phyloP scores from a whole-genome alignment of 64 coral and sea anemone genomes.

The Porites lutea region DNA sequence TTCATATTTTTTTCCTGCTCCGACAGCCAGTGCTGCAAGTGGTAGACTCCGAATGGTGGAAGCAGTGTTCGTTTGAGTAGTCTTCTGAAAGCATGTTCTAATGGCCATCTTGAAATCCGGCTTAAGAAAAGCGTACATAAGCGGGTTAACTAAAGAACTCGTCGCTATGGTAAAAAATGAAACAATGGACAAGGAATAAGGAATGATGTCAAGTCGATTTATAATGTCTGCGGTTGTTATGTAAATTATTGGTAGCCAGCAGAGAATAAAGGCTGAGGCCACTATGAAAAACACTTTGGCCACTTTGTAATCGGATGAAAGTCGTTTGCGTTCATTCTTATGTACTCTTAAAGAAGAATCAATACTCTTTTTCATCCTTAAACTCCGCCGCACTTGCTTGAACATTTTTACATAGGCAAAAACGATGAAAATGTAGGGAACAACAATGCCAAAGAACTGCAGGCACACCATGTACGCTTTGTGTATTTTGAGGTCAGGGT shows the following conservation, averaged over 20 bases:
- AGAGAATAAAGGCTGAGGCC: constrained; percentile 49
- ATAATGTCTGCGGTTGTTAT: constrained; percentile 72
- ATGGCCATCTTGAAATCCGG: constrained; percentile 69
- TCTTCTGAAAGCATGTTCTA: not conserved
- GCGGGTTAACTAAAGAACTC: constrained; percentile 68
- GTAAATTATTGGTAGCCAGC: constrained; percentile 71
- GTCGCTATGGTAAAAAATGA: constrained; percentile 63
- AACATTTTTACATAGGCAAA: constrained; percentile 65
- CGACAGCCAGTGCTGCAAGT: not conserved
- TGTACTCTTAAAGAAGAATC: not conserved
- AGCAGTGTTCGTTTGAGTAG: not conserved
- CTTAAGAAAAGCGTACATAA: constrained; percentile 80
- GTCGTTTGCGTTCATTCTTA: constrained; percentile 15
- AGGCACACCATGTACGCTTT: constrained; percentile 67
- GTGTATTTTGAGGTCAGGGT: constrained; percentile 35
- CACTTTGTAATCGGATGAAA: constrained; percentile 36
- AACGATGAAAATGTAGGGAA: constrained; percentile 62
- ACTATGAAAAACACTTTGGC: constrained; percentile 59
- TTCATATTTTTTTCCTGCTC: not conserved
- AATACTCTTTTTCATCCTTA: constrained; percentile 11
- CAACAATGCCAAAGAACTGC: constrained; percentile 50
- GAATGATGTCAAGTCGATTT: constrained; percentile 9
- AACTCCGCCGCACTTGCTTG: constrained; percentile 20
- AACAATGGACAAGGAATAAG: constrained; percentile 30
- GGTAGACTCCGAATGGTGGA: not conserved